phyloP scores from a whole-genome alignment of 53 echinoderm and acorn worm species.

The Glandiceps talaboti region DNA sequence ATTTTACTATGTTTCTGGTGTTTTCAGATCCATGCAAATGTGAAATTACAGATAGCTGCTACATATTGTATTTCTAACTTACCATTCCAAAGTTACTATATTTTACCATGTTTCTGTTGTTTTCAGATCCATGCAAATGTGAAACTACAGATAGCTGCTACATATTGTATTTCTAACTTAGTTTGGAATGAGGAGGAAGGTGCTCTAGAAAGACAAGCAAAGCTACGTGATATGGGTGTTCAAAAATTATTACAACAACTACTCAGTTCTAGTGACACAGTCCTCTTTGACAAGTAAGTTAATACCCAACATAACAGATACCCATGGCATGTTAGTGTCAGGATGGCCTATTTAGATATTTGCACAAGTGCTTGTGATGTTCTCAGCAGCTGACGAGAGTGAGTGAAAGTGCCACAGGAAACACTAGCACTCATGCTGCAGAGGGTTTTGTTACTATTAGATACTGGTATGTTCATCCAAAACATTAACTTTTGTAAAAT shows the following conservation, averaged over 20 bases:
- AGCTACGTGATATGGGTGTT: conserved; percentile 83
- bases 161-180: conserved; percentile 93
- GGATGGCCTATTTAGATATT: too few relatives aligned
- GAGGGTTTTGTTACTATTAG: too few relatives aligned
- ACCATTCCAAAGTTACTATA: not conserved
- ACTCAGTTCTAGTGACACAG: conserved; percentile 61
- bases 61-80: conserved; percentile 19
- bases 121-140: conserved; percentile 84
- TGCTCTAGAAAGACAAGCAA: conserved; percentile 65
- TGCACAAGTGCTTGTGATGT: too few relatives aligned
- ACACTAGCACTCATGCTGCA: not conserved
- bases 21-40: conserved; percentile 79
- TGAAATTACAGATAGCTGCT: conserved; percentile 83
- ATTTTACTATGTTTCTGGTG: too few relatives aligned
- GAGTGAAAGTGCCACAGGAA: not conserved
- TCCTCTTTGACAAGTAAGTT: conserved; percentile 88
- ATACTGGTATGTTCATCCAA: too few relatives aligned
- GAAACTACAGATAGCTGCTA: conserved; percentile 84
- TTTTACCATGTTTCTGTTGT: too few relatives aligned
- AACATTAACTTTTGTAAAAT: too few relatives aligned
- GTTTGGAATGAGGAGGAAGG: conserved; percentile 99
- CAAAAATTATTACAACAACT: conserved; percentile 87
- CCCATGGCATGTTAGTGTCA: not conserved
- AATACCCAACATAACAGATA: too few relatives aligned
- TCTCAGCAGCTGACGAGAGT: not conserved